Base-by-base conservation (phyloP, 2,797 vertebrate genomes). In the Ctenosaura bakeri region DNA sequence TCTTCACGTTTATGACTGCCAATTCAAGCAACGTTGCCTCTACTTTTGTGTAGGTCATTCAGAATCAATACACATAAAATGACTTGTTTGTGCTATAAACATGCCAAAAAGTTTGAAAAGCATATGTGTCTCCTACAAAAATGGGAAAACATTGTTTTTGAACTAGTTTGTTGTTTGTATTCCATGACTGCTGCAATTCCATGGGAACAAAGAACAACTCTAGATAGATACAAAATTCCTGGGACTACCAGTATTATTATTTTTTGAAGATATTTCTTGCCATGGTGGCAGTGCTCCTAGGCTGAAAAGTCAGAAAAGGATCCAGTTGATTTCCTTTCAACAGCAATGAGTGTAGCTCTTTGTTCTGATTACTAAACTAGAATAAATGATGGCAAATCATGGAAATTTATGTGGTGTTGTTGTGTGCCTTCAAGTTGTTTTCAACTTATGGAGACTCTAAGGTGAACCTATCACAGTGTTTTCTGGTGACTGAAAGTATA, bases 41-140 rank as follows among this genome's bases (percentile, higher is more conserved):
- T 78, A 26, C n/a, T 29, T 86, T 38, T 90, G n/a, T 52, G 74
- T 76, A 52, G 54, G n/a, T 73, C 69, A 32, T 87, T 87, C 78
- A 86, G 50, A 83, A 76, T 87, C 16, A 62, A 22, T 90, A 59
- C 9, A 29, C 50, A 64, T 71, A 50, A 12, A 59, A 38, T 24
- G 46, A 81, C 46, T 81, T 69, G 66, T 69, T 56, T 12, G 35
- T 74, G 38, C 52, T 74, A 90, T 90, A 73, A 83, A 89, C 32
- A 83, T 26, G 54, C 42, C 54, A 64, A 81, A 79, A 50, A 73
- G 2, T 80, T 29, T 73, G 1, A n/a, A 83, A 62, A 90, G 13
- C 52, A 76, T 35, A 54, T 1, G 64, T 22, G 24, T 85, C 83
- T 50, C 69, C 46, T 64, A 6, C n/a, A 79, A 64, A 24, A 85